Base-by-base conservation (phyloP, 1,140 invertebrate genomes). In the Popillia japonica region DNA sequence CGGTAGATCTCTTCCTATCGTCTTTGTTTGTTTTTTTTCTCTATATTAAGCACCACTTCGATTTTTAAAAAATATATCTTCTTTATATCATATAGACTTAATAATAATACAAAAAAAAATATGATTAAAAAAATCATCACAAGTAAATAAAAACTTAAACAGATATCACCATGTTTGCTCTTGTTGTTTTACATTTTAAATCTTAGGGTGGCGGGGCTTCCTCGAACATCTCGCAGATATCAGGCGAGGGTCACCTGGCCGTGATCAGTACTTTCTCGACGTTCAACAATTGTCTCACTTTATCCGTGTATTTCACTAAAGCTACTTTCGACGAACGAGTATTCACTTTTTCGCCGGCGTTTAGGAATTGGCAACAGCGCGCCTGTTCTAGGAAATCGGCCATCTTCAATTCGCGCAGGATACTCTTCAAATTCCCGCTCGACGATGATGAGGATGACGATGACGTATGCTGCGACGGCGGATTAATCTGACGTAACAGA, bases 221-320 rank as follows among this genome's bases (percentile, higher is more conserved):
- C 27, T 34, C 27, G 27, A 34, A 34, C 27, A 34, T 34, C 27
- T 34, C 27, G 27, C 27, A 2, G 27, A 34, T 34, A 34, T 34
- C 4, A 22, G 61, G 22, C 61, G 22, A 76, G 72, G 88, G 89
- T 90, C 89, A 90, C 87, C 89, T 90, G 27, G 86, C 83, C 77
- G 85, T 90, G 83, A 93, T 89, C 44, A 90, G 84, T 41, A 91
- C 88, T 55, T 89, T 90, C 85, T 94, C 92, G 75, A 94, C 91
- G 83, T 91, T 92, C 64, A 94, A 85, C 80, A 94, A 88, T 86
- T 92, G 90, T 79, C 90, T 90, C 72, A 96, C 92, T 83, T 91
- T 92, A 76, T 95, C 94, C 78, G 93, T 95, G 87, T 95, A 95
- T 82, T 92, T 92, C 77, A 96, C 92, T 40, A 96, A 90, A n/a